Conservation (phyloP, 1,140 invertebrate genomes). For the Drosophila athabasca region DNA sequence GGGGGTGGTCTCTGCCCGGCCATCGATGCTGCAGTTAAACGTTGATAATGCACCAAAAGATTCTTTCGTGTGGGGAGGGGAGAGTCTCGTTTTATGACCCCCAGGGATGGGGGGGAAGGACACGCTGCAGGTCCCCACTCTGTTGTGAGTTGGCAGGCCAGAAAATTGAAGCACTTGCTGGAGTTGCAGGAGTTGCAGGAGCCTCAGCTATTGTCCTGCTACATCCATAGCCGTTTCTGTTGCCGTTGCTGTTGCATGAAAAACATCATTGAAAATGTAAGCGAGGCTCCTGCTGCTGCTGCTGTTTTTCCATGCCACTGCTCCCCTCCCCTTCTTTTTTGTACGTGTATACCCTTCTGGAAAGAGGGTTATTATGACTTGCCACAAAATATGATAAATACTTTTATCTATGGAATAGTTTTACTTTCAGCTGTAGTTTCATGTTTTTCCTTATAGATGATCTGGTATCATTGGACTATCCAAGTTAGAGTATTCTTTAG, state of each 20-base stretch:
- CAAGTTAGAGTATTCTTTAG: no score
- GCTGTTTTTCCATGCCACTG: no score
- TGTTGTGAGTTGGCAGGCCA: constrained; percentile 66
- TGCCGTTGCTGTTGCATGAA: constrained; percentile 22
- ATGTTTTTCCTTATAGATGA: constrained; percentile 2
- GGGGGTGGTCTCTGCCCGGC: constrained; percentile 2
- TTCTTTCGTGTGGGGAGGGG: constrained; percentile 6
- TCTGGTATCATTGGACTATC: no score
- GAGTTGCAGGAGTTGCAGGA: constrained; percentile 14
- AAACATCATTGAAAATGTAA: constrained; percentile 67
- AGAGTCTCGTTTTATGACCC: constrained; percentile 1
- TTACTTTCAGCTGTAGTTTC: constrained; percentile 13
- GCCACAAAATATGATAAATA: neutral
- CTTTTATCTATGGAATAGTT: no score
- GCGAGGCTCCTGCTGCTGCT: constrained; percentile 11
- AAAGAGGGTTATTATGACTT: no score
- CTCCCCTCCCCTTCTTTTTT: neutral
- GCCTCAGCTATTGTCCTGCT: constrained; percentile 41
- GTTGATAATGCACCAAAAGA: constrained; percentile 69
- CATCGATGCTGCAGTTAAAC: constrained; percentile 75
- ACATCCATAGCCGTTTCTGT: constrained; percentile 8
- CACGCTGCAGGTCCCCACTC: constrained; percentile 26
- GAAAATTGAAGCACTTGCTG: constrained; percentile 77
- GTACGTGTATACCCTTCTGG: no score
- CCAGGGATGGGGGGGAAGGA: no score